A percentile compares a stretch with the other conserved stretches of the same genome.
Conservation (phyloP, 2,888 invertebrate genomes). For the Cabera pusaria region DNA sequence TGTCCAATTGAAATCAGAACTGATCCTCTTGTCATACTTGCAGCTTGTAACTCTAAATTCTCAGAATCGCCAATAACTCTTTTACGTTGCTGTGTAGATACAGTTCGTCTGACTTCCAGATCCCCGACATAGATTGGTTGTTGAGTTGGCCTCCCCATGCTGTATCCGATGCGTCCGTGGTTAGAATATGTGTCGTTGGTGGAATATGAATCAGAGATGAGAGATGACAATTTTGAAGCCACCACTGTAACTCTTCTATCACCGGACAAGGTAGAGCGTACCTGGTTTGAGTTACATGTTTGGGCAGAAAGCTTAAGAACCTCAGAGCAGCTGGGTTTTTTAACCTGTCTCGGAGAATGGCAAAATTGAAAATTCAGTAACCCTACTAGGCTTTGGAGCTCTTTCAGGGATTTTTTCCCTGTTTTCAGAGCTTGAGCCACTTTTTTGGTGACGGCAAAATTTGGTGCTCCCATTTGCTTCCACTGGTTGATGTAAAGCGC, state of each 20-base stretch:
- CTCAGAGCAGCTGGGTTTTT: slow-evolving; percentile 25
- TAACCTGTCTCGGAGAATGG: slow-evolving; percentile 30
- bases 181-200: slow-evolving; percentile 24
- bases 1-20: slow-evolving; percentile 37
- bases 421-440: slow-evolving; percentile 5
- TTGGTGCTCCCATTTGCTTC: slow-evolving; percentile 12
- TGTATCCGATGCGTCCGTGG: slow-evolving; percentile 31
- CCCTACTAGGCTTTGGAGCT: slow-evolving; percentile 30
- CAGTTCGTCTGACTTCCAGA: slow-evolving; percentile 21
- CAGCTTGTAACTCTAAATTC: slow-evolving; percentile 14
- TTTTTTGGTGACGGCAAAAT: slow-evolving; percentile 8
- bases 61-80: slow-evolving; percentile 30
- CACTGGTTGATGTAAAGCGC: slow-evolving; percentile 4
- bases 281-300: not conserved
- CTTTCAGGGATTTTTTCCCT: slow-evolving; percentile 14
- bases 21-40: not conserved
- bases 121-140: slow-evolving; percentile 12
- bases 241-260: slow-evolving; percentile 26
- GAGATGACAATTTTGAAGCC: slow-evolving; percentile 19
- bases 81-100: slow-evolving; percentile 30
- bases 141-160: slow-evolving; percentile 35
- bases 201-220: slow-evolving; percentile 21
- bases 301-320: slow-evolving; percentile 15
- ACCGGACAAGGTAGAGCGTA: slow-evolving; percentile 3
- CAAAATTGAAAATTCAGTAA: slow-evolving; percentile 32